phyloP scores from a whole-genome alignment of 30 jellyfish, hydroid and myxozoan species.

The Pelagia noctiluca region DNA sequence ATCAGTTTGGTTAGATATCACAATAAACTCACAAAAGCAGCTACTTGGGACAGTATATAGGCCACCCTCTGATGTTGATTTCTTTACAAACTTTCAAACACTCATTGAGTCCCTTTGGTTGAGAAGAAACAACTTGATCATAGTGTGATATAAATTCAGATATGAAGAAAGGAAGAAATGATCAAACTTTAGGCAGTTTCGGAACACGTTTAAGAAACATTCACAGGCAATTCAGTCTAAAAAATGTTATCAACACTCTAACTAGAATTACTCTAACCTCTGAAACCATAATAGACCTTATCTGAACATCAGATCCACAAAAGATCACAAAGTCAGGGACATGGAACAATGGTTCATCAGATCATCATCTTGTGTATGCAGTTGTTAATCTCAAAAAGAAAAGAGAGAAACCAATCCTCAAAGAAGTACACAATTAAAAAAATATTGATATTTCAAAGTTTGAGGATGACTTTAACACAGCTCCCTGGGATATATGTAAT shows the following conservation, averaged over 20 bases:
- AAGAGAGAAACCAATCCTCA: slow-evolving; percentile 12
- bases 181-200: not conserved
- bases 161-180: slow-evolving; percentile 2
- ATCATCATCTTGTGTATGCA: slow-evolving; percentile 7
- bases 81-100: not conserved
- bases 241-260: slow-evolving; percentile 17
- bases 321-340: slow-evolving; percentile 15
- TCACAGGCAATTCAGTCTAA: slow-evolving; percentile 5
- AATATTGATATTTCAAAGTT: slow-evolving; percentile 13
- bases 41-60: slow-evolving; percentile 19
- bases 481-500: slow-evolving; percentile 43
- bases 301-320: not conserved
- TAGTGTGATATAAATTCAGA: slow-evolving; percentile 11
- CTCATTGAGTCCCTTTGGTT: not conserved
- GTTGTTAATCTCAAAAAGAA: slow-evolving; percentile 1
- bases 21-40: not conserved
- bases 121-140: slow-evolving; percentile 20
- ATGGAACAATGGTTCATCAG: not conserved
- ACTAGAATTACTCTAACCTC: slow-evolving; percentile 16
- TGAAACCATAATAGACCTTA: slow-evolving; percentile 15
- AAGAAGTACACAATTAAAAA: slow-evolving; percentile 8
- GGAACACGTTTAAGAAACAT: slow-evolving; percentile 1
- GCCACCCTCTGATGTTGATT: slow-evolving; percentile 6
- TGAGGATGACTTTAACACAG: slow-evolving; percentile 4
- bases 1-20: slow-evolving; percentile 25